Percentiles rank a stretch among this genome's conserved stretches.
These are phyloP conservation scores for Phoenoteleia sp. DNA, from an alignment of 2,888 invertebrate genomes.

Conservation along the genomic window DNA sequence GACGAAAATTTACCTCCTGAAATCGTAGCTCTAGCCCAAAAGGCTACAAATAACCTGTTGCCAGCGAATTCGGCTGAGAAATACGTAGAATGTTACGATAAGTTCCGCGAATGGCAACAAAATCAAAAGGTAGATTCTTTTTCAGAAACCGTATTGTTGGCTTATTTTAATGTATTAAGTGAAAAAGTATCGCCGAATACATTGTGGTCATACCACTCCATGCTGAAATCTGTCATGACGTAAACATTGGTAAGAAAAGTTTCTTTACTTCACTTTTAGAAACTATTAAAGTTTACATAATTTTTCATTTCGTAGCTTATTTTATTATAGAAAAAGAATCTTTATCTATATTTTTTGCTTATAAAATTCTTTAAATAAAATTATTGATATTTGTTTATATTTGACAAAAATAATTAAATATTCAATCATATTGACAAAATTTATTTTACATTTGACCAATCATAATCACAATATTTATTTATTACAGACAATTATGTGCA, in stretches of 20 bases:
- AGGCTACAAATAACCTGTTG: neutral
- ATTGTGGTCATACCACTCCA: slow-evolving; percentile 5
- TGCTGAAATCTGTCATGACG: slow-evolving; percentile 1
- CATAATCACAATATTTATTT: neutral
- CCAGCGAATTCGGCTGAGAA: neutral
- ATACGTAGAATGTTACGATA: slow-evolving; percentile 4
- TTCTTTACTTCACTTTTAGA: neutral
- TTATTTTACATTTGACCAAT: slow-evolving; percentile 1
- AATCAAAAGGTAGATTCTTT: neutral
- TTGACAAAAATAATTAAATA: too few species aligned
- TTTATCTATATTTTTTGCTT: neutral
- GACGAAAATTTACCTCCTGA: too few species aligned
- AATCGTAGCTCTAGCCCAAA: neutral
- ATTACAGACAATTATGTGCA: neutral
- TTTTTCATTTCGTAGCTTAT: neutral
- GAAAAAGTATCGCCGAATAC: neutral
- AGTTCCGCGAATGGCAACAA: neutral
- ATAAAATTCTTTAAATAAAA: neutral
- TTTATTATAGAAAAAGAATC: neutral
- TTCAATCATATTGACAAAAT: neutral
- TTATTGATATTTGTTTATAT: neutral
- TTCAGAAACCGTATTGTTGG: slow-evolving; percentile 1
- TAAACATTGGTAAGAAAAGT: slow-evolving; percentile 17
- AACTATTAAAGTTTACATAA: neutral
- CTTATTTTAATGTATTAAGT: neutral